Base-by-base conservation (phyloP, 2,113 vertebrate genomes). In the Platanista minor region DNA sequence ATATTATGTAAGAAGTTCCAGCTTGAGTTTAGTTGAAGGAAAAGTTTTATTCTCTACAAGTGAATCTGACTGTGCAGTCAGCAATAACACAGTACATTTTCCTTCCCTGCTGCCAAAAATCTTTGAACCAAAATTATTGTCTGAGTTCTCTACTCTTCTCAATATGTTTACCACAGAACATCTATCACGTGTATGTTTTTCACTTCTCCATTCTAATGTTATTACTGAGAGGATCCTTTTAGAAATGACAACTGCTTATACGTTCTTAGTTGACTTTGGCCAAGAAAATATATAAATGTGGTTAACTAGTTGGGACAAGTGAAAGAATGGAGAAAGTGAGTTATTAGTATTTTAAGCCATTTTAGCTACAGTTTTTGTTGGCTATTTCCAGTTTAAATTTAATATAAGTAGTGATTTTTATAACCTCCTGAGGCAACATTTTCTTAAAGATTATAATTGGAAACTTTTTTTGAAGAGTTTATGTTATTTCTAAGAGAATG, bases 401-500 rank as follows among this genome's bases (percentile, higher is more conserved):
- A 49, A 91, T 41, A 5, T 52, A 64, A 95, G 20, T 83, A 49
- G 29, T 84, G 14, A 78, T 89, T 93, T 90, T 75, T 91, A 77
- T 86, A 90, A 74, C 25, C 33, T 81, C n/a, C 31, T 95, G 84
- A 74, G 36, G 43, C 69, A 92, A 84, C 81, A 27, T 57, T 92
- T 89, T 95, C 62, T 84, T 82, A 92, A 95, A 90, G 93, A 96
- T 94, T 90, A 71, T 87, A 67, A 90, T 62, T 59, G 36, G 83
- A 92, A 96, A 46, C 88, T 92, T 4, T 92, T 95, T 97, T 92
- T 46, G 27, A 94, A 54, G 90, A 11, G n/a, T 89, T 23, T 29
- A 0, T 54, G 17, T 81, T 59, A 2, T 83, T n/a, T 97, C 61
- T 94, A 54, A 43, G 69, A 84, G 41, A 20, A 41, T 87, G 18